Percentiles rank a stretch among this genome's conserved stretches.
Evolutionary conservation across 2,888 invertebrate genomes (phyloP).

Genomic region (Gortyna flavago): DNA sequence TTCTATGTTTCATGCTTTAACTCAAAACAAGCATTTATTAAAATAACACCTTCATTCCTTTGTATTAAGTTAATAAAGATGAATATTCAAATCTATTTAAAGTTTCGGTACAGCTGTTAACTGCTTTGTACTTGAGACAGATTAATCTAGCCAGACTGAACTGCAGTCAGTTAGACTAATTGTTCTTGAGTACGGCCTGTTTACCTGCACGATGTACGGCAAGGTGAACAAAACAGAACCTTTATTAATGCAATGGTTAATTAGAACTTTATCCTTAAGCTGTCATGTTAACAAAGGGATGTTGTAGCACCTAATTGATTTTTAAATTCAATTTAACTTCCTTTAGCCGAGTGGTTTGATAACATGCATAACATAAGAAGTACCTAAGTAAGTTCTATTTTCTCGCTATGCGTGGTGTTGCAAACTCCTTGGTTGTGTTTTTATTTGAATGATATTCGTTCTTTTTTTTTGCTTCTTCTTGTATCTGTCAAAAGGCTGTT

Average conservation of each 20-base stretch:
- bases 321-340: not conserved
- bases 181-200: not conserved
- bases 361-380: too few relatives aligned
- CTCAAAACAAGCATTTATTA: not conserved
- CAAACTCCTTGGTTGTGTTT: too few relatives aligned
- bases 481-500: too few relatives aligned
- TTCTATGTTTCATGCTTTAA: not conserved
- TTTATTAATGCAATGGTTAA: not conserved
- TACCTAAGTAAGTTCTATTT: not conserved
- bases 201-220: not conserved
- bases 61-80: not conserved
- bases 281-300: not conserved
- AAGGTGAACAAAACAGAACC: not conserved
- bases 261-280: not conserved
- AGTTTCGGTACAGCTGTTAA: conserved; percentile 4
- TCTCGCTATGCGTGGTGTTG: too few relatives aligned
- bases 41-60: not conserved
- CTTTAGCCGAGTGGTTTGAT: not conserved
- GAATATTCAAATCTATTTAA: conserved; percentile 6
- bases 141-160: conserved; percentile 15
- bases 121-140: conserved; percentile 10
- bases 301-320: not conserved
- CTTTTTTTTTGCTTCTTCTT: too few relatives aligned
- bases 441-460: too few relatives aligned
- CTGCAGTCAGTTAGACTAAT: conserved; percentile 4